Base-by-base conservation (phyloP, 2,113 vertebrate genomes). In the Eptesicus fuscus region DNA sequence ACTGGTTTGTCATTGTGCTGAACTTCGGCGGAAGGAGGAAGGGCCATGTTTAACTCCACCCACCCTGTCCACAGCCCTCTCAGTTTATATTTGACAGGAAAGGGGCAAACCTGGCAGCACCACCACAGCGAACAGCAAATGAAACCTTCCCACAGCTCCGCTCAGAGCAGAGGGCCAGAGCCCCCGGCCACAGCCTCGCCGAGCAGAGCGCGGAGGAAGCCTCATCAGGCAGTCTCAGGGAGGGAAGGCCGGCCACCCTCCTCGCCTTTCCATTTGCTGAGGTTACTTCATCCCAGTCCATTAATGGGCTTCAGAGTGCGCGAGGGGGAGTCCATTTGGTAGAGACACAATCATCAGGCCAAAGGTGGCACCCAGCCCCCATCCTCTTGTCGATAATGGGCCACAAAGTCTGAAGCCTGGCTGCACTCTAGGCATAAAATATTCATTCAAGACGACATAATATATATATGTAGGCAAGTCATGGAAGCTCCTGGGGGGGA, bases 361-460 rank as follows among this genome's bases (percentile, higher is more conserved):
- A 96, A 95, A 93, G 95, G 95, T 93, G 92, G 67, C 12, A 17
- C 95, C 94, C 96, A 95, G 47, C 93, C 93, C 96, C 97, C 96
- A 71, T 25, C 82, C 77, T 0, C 83, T 89, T 53, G 94, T 89
- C 53, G n/a, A 95, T 97, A 97, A 97, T 97, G 96, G 95, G 78
- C 96, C 91, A 80, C 90, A 89, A 86, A 93, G 95, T 92, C 97
- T 94, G 93, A 93, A 74, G 91, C 91, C 67, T 76, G 93, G 86
- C 88, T 95, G 96, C 94, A 95, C 86, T 97, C 88, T 93, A 88
- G 42, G 30, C 93, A 96, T 97, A 94, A 97, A 97, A 97, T 97
- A 97, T 97, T 97, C 85, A 97, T 97, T 94, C 76, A 35, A n/a
- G 78, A 80, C n/a, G 18, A 96, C 92, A 91, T 74, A 96, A 94